These are phyloP conservation scores for Anniella stebbinsi DNA, from an alignment of 2,797 vertebrate species.

Conservation along the genomic window DNA sequence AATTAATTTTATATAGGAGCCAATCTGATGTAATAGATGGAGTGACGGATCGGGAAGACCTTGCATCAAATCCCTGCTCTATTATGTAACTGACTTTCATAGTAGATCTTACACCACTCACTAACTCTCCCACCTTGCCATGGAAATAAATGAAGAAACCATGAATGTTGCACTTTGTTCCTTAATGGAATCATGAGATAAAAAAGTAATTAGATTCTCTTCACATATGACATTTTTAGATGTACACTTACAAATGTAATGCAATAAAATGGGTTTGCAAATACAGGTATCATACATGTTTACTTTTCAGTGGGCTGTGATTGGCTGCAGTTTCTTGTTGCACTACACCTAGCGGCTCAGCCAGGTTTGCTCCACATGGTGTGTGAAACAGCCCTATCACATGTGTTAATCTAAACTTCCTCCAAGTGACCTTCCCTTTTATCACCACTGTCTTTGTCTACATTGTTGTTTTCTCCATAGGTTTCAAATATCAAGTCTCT, in stretches of 20 bases:
- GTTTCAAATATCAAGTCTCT: not conserved
- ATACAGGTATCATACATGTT: not conserved
- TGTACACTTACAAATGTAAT: not conserved
- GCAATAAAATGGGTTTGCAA: constrained; percentile 4
- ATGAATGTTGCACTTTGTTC: not conserved
- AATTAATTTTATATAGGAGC: not conserved
- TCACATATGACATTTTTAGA: not conserved
- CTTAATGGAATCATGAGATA: not conserved
- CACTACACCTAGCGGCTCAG: not conserved
- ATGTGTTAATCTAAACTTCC: not conserved
- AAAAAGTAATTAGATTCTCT: not conserved
- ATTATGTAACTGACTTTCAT: not conserved
- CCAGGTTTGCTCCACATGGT: not conserved
- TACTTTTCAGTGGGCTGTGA: not conserved
- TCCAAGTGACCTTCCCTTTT: not conserved
- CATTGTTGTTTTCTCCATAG: not conserved
- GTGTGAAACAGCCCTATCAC: not conserved
- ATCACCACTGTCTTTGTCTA: not conserved
- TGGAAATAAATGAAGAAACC: not conserved
- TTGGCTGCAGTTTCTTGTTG: not conserved
- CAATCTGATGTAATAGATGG: not conserved
- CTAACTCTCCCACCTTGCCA: not conserved
- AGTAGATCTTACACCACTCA: not conserved
- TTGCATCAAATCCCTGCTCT: not conserved
- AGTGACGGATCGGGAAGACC: not conserved